phyloP scores from a whole-genome alignment of 1,140 invertebrate species.

The Drosophila saltans region DNA sequence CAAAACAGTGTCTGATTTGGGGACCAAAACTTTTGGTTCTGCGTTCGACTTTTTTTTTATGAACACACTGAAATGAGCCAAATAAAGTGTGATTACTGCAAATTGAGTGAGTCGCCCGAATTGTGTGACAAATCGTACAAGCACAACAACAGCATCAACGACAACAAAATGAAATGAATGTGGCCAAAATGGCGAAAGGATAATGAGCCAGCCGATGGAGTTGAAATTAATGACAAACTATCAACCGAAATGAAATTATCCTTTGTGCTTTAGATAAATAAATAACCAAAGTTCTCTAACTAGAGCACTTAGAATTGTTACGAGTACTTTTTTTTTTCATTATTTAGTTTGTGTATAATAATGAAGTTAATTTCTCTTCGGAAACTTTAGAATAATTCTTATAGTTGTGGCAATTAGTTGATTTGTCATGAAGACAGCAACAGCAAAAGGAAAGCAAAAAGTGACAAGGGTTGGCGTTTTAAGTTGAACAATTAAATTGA shows the following conservation, averaged over 20 bases:
- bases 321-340: background rate
- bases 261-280: background rate
- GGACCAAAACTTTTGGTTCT: conserved; percentile 29
- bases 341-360: background rate
- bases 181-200: background rate
- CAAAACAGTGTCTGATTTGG: conserved; percentile 22
- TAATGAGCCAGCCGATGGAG: background rate
- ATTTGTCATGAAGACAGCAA: background rate
- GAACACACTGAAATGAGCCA: conserved; percentile 72
- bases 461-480: background rate
- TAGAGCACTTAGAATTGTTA: background rate
- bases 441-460: too few relatives aligned
- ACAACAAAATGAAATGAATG: background rate
- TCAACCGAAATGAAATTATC: background rate
- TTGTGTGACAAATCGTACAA: conserved; percentile 45
- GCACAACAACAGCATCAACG: conserved; percentile 17
- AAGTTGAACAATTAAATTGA: background rate
- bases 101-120: conserved; percentile 71
- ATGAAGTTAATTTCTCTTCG: background rate
- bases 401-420: background rate
- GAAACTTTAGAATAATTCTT: background rate
- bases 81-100: conserved; percentile 78
- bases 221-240: conserved; percentile 5
- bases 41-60: conserved; percentile 46
- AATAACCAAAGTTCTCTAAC: conserved; percentile 1